Conservation (phyloP, 2,113 vertebrate species). For the Brachyistius frenatus region DNA sequence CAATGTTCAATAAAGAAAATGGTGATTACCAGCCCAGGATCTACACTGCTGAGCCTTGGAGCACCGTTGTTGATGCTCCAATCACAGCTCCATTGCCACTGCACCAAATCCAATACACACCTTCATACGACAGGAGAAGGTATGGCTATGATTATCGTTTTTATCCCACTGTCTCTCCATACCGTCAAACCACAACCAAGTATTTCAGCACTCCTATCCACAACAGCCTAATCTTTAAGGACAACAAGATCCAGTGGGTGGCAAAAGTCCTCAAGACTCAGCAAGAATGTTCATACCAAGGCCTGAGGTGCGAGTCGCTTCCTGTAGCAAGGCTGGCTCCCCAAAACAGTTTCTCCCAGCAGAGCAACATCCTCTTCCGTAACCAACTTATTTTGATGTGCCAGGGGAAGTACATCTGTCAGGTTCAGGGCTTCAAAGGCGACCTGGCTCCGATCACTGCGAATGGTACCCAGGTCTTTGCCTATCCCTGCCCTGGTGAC, state of each 20-base stretch:
- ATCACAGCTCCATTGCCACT: too few species aligned
- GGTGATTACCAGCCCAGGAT: constrained; percentile 78
- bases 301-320: constrained; percentile 50
- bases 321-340: constrained; percentile 53
- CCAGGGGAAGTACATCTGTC: constrained; percentile 65
- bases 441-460: constrained; percentile 44
- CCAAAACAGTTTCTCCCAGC: fast-evolving
- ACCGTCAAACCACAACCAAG: not conserved
- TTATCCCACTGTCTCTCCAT: too few species aligned
- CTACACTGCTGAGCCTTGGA: constrained; percentile 82
- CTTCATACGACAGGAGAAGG: too few species aligned
- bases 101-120: too few species aligned
- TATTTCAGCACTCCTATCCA: constrained; percentile 75
- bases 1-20: constrained; percentile 52
- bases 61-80: not conserved
- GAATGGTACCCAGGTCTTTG: constrained; percentile 53
- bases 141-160: too few species aligned
- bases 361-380: constrained; percentile 60
- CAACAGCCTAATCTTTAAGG: constrained; percentile 78
- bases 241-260: constrained; percentile 49
- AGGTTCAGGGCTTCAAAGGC: constrained; percentile 76
- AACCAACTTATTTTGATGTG: constrained; percentile 82
- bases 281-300: constrained; percentile 64
- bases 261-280: constrained; percentile 50
- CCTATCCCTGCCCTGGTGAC: constrained; percentile 71